phyloP scores from a whole-genome alignment of 2,797 vertebrate species.

The Diceros bicornis region DNA sequence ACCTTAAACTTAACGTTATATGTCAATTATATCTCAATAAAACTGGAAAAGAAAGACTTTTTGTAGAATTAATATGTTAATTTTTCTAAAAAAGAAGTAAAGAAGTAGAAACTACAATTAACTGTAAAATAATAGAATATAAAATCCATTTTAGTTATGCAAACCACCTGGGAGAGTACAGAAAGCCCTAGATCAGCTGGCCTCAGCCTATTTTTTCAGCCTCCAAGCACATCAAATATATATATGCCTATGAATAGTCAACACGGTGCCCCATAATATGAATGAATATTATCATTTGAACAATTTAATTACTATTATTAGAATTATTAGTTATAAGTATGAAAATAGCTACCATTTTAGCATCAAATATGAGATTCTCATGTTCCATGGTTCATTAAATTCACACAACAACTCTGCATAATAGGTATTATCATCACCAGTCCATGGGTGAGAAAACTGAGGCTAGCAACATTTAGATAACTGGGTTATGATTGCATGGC shows the following conservation, averaged over 20 bases:
- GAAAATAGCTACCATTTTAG: constrained; percentile 23
- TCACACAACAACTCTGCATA: background rate
- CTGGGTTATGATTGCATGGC: background rate
- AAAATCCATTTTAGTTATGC: background rate
- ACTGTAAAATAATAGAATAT: background rate
- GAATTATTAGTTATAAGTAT: background rate
- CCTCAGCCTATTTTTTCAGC: background rate
- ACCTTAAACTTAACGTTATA: background rate
- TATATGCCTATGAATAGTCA: background rate
- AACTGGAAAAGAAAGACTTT: background rate
- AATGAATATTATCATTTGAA: background rate
- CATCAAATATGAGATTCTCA: background rate
- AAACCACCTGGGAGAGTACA: background rate
- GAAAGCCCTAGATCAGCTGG: background rate
- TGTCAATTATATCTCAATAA: background rate
- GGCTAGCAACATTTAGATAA: background rate
- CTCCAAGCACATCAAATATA: background rate
- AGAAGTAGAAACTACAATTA: background rate
- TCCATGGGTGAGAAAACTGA: constrained; percentile 6
- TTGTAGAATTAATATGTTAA: background rate
- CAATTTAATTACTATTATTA: background rate
- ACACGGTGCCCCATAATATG: background rate
- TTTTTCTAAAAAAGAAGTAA: background rate
- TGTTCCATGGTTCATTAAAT: background rate
- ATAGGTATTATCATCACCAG: background rate